Evolutionary conservation across 2,797 vertebrate genomes (phyloP).

Genomic region (Clarias laeviceps): DNA sequence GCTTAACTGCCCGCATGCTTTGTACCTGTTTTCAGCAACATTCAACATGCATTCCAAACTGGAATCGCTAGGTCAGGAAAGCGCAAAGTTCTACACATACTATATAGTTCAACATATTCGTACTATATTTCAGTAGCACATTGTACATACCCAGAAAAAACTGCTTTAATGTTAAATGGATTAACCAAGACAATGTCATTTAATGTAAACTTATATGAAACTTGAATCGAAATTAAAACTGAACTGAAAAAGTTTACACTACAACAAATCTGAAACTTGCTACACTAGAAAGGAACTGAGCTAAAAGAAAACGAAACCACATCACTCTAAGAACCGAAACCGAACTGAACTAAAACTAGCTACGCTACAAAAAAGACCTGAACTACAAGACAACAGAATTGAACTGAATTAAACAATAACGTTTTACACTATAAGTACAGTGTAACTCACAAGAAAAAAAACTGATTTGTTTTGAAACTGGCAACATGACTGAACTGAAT

Average conservation of each 20-base stretch:
- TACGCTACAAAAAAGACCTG: neutral
- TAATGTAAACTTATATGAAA: neutral
- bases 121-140: neutral
- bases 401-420: neutral
- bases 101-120: neutral
- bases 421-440: neutral
- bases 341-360: neutral
- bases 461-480: neutral
- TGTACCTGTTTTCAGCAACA: conserved; percentile 51
- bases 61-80: neutral
- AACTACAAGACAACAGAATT: neutral
- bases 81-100: neutral
- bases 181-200: neutral
- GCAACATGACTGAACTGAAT: neutral
- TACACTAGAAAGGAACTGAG: neutral
- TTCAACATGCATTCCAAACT: neutral
- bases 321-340: neutral
- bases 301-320: neutral
- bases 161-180: neutral
- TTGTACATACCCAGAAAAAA: neutral
- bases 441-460: too few species aligned
- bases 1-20: conserved; percentile 37
- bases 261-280: neutral
- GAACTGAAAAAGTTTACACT: neutral
- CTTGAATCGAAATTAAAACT: neutral